These are phyloP conservation scores for Lathronympha strigana DNA, from an alignment of 2,888 invertebrate species.

Conservation along the genomic window DNA sequence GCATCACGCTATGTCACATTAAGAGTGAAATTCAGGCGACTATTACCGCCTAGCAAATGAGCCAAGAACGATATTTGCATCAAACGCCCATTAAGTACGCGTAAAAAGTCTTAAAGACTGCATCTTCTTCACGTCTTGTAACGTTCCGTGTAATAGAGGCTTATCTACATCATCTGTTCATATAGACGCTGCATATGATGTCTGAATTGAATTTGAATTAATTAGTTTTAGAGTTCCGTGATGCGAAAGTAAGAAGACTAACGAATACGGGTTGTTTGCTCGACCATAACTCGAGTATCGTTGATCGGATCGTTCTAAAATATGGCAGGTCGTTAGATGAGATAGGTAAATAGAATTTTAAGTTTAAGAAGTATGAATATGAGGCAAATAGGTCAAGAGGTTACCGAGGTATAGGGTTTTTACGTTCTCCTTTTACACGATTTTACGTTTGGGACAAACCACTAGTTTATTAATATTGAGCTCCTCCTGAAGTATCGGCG, in stretches of 20 bases:
- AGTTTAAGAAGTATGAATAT: no score
- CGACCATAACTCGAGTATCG: no score
- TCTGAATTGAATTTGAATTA: not conserved
- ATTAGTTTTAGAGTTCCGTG: not conserved
- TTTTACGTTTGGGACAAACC: no score
- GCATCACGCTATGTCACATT: not conserved
- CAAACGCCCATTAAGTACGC: not conserved
- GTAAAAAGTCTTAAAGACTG: not conserved
- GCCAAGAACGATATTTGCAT: constrained; percentile 24
- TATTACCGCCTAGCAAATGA: constrained; percentile 13
- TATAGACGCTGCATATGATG: not conserved
- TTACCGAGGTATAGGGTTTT: no score
- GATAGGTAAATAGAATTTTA: no score
- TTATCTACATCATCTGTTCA: constrained; percentile 4
- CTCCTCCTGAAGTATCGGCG: no score
- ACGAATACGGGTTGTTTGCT: no score
- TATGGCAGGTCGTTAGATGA: no score
- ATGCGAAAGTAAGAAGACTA: not conserved
- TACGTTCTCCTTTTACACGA: no score
- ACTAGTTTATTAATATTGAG: no score
- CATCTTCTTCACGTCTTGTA: not conserved
- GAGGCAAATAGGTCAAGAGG: no score
- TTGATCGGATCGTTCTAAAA: no score
- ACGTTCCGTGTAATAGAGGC: not conserved
- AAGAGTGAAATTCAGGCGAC: constrained; percentile 21